Evolutionary conservation across 1,140 invertebrate genomes (phyloP).

Genomic region (Akabosia matsudoensis): DNA sequence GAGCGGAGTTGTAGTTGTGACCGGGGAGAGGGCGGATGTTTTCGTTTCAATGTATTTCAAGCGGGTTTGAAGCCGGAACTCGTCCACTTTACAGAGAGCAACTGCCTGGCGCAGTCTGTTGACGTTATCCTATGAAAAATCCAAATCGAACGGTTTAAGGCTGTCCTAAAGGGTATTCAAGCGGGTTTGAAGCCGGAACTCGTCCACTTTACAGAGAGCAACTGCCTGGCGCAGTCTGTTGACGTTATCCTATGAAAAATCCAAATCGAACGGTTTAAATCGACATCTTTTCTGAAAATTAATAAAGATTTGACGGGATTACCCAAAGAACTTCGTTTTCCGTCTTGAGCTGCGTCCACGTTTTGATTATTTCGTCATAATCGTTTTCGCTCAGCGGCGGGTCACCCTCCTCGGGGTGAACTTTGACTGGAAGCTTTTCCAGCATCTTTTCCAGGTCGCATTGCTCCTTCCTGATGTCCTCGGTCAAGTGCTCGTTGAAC

Average conservation of each 20-base stretch:
- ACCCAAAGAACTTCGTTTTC: constrained; percentile 44
- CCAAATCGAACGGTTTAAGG: neutral
- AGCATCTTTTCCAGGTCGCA: constrained; percentile 36
- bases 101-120: constrained; percentile 35
- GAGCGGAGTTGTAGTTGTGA: constrained; percentile 33
- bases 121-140: constrained; percentile 43
- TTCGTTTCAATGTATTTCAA: constrained; percentile 41
- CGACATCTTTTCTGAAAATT: neutral
- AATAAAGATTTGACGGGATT: constrained; percentile 4
- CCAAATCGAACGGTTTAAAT: neutral
- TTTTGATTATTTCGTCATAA: constrained; percentile 25
- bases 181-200: constrained; percentile 42
- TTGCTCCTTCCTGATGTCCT: constrained; percentile 40
- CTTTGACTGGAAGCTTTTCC: constrained; percentile 8
- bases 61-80: constrained; percentile 42
- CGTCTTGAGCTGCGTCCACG: constrained; percentile 36
- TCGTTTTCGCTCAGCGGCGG: constrained; percentile 3
- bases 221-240: constrained; percentile 21
- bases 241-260: neutral
- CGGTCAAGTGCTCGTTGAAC: constrained; percentile 40
- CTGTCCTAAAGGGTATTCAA: too few relatives aligned
- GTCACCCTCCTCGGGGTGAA: neutral
- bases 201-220: constrained; percentile 36
- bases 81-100: constrained; percentile 36
- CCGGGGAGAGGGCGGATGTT: constrained; percentile 12